Evolutionary conservation across 2,113 vertebrate species (phyloP).

Genomic region (Dissostichus mawsoni): DNA sequence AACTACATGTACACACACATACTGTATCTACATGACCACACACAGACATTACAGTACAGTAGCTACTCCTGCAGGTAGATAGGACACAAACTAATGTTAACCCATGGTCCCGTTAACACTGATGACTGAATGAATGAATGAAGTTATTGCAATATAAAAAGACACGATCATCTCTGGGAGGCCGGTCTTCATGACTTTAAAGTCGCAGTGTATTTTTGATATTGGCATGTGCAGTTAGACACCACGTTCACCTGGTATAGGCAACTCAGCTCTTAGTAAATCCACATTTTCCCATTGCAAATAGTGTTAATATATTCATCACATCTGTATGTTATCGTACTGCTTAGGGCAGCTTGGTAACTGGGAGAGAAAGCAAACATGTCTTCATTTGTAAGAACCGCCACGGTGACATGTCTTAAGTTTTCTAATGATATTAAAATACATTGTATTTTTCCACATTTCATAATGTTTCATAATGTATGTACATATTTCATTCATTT

Average conservation of each 20-base stretch:
- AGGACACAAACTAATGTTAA: constrained; percentile 52
- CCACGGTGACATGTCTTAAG: neutral
- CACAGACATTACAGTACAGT: neutral
- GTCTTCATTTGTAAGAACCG: constrained; percentile 11
- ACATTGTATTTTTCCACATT: constrained; percentile 48
- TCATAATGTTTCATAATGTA: constrained; percentile 34
- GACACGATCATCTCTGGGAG: constrained; percentile 70
- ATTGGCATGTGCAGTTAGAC: constrained; percentile 67
- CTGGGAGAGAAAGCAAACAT: constrained; percentile 6
- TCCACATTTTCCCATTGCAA: constrained; percentile 11
- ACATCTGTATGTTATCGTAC: constrained; percentile 31
- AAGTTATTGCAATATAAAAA: constrained; percentile 69
- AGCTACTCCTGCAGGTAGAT: constrained; percentile 39
- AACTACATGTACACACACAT: neutral
- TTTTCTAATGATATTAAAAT: constrained; percentile 14
- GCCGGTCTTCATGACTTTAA: constrained; percentile 53
- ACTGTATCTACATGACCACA: neutral
- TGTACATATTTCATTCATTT: constrained; percentile 52
- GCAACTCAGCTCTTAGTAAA: constrained; percentile 11
- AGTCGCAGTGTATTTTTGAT: constrained; percentile 76
- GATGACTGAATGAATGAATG: constrained; percentile 1
- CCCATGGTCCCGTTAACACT: constrained; percentile 55
- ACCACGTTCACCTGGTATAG: constrained; percentile 23
- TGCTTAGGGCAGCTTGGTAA: constrained; percentile 29
- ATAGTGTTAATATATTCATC: constrained; percentile 37